phyloP scores from a whole-genome alignment of 2,888 invertebrate genomes.

The Carcina quercana region DNA sequence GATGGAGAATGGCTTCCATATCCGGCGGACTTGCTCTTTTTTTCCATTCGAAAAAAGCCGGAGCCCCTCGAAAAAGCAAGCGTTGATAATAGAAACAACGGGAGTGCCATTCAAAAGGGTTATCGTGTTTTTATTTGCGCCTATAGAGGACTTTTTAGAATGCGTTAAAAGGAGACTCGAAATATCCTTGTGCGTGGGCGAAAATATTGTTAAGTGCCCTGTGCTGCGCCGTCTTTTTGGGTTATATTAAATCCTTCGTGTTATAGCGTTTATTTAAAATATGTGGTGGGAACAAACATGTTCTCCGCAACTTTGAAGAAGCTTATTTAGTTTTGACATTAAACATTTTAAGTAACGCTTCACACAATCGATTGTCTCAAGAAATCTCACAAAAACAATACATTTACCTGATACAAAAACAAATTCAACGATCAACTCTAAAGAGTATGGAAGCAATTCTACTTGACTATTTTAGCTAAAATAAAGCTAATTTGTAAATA shows the following conservation, averaged over 20 bases:
- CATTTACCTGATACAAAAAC: no score
- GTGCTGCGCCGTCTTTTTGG: constrained; percentile 2
- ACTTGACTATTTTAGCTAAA: no score
- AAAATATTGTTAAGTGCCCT: constrained; percentile 32
- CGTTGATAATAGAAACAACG: constrained; percentile 70
- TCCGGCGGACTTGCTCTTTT: constrained; percentile 55
- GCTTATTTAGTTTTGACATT: no score
- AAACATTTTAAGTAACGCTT: no score
- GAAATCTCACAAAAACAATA: no score
- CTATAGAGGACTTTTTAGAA: constrained; percentile 47
- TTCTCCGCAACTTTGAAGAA: no score
- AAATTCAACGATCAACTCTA: no score
- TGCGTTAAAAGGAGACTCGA: constrained; percentile 50
- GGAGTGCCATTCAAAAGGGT: constrained; percentile 55
- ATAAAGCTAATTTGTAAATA: no score
- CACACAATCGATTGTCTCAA: no score
- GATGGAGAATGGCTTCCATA: constrained; percentile 59
- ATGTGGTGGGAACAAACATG: no score
- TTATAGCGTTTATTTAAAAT: no score
- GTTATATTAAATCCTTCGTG: neutral
- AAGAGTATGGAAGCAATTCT: no score
- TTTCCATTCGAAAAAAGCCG: constrained; percentile 48
- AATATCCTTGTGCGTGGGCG: constrained; percentile 33
- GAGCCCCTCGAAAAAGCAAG: constrained; percentile 52
- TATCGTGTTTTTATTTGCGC: constrained; percentile 61